Percentiles rank a stretch among this genome's conserved stretches.
phyloP scores from a whole-genome alignment of 2,888 invertebrate genomes.

The Danaus chrysippus region DNA sequence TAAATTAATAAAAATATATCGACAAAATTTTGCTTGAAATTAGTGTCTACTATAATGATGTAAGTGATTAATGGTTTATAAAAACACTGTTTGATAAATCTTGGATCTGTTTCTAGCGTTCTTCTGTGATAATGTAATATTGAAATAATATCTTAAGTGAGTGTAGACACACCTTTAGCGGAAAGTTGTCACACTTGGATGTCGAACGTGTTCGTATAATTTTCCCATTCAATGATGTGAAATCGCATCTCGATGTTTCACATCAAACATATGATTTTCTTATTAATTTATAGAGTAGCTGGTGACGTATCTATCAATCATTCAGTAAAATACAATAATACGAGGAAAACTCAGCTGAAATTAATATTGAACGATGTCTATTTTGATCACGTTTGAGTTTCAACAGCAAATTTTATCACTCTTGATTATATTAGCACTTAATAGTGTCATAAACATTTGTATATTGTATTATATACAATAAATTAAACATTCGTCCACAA shows the following conservation, averaged over 20 bases:
- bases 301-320: background rate
- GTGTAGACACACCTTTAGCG: slow-evolving; percentile 11
- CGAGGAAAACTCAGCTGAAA: too few relatives aligned
- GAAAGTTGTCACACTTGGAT: slow-evolving; percentile 8
- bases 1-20: too few relatives aligned
- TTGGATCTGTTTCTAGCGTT: too few relatives aligned
- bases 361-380: too few relatives aligned
- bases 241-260: slow-evolving; percentile 42
- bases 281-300: slow-evolving; percentile 2
- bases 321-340: too few relatives aligned
- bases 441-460: background rate
- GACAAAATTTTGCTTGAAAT: too few relatives aligned
- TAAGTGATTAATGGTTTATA: too few relatives aligned
- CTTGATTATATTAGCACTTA: too few relatives aligned
- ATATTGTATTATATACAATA: background rate
- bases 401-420: too few relatives aligned
- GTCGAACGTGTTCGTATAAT: slow-evolving; percentile 46
- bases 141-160: background rate
- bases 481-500: slow-evolving; percentile 6
- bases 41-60: too few relatives aligned
- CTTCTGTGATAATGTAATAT: background rate
- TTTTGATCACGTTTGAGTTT: too few relatives aligned
- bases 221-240: slow-evolving; percentile 64
- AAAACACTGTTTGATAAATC: too few relatives aligned
- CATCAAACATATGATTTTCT: slow-evolving; percentile 45